phyloP scores from a whole-genome alignment of 2,797 vertebrate genomes.

The Clamator glandarius region DNA sequence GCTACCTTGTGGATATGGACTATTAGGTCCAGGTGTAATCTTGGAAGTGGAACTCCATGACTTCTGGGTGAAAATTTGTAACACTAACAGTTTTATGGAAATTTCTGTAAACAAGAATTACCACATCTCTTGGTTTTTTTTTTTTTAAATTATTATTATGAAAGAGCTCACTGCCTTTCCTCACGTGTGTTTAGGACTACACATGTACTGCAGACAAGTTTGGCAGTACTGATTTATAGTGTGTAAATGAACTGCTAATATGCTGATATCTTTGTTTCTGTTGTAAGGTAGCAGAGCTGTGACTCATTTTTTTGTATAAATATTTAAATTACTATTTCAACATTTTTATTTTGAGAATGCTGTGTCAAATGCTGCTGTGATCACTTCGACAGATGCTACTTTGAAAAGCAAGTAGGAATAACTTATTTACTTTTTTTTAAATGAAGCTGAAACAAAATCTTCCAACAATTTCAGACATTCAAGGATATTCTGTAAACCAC shows the following conservation, averaged over 20 bases:
- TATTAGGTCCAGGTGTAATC: background rate
- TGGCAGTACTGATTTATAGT: background rate
- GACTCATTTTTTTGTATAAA: constrained; percentile 40
- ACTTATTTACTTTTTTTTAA: background rate
- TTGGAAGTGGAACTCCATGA: background rate
- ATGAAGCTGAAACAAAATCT: background rate
- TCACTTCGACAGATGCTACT: background rate
- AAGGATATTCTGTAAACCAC: background rate
- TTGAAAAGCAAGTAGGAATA: background rate
- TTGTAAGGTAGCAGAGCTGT: background rate
- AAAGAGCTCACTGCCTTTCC: background rate
- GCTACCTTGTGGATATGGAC: background rate
- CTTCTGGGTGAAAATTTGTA: background rate
- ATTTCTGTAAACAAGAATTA: background rate
- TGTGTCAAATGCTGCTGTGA: background rate
- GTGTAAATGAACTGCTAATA: background rate
- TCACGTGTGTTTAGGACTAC: background rate
- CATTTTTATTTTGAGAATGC: constrained; percentile 2
- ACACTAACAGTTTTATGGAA: background rate
- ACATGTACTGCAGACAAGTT: background rate
- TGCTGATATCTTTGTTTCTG: constrained; percentile 23
- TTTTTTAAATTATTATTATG: background rate
- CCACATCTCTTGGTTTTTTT: background rate
- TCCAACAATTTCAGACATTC: background rate
- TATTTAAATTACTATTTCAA: constrained; percentile 34